These are phyloP conservation scores for Archivesica marissinica DNA, from an alignment of 1,140 invertebrate species.

Conservation along the genomic window DNA sequence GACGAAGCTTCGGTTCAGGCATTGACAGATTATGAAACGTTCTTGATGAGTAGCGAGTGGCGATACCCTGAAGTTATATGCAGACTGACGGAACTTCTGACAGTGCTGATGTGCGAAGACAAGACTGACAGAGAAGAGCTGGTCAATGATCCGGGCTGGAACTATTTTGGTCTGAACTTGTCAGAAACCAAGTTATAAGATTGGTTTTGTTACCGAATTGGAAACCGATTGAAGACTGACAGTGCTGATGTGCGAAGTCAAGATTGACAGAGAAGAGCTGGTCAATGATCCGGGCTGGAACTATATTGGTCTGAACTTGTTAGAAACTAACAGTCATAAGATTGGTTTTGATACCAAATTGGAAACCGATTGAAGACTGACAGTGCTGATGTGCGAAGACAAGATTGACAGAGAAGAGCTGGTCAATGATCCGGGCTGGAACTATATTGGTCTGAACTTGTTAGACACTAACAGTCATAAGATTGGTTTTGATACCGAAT, in stretches of 20 bases:
- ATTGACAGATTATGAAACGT: not conserved
- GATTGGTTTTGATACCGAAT: too few relatives aligned
- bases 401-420: not conserved
- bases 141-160: constrained; percentile 8
- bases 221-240: too few relatives aligned
- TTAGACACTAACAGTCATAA: not conserved
- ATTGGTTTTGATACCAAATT: too few relatives aligned
- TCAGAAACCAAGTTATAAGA: not conserved
- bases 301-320: not conserved
- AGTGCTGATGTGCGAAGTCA: not conserved
- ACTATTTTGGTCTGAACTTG: not conserved
- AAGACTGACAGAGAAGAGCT: not conserved
- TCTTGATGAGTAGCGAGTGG: not conserved
- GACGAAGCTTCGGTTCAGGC: not conserved
- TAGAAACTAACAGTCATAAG: too few relatives aligned
- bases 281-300: constrained; percentile 7
- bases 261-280: not conserved
- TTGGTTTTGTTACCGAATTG: too few relatives aligned
- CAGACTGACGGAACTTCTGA: not conserved
- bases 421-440: constrained; percentile 8
- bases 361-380: too few relatives aligned
- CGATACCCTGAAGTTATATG: not conserved
- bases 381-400: not conserved
- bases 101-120: not conserved
- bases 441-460: not conserved